A percentile compares a stretch with the other conserved stretches of the same genome.
Evolutionary conservation across 2,797 vertebrate genomes (phyloP).

Genomic region (Hemibagrus guttatus): DNA sequence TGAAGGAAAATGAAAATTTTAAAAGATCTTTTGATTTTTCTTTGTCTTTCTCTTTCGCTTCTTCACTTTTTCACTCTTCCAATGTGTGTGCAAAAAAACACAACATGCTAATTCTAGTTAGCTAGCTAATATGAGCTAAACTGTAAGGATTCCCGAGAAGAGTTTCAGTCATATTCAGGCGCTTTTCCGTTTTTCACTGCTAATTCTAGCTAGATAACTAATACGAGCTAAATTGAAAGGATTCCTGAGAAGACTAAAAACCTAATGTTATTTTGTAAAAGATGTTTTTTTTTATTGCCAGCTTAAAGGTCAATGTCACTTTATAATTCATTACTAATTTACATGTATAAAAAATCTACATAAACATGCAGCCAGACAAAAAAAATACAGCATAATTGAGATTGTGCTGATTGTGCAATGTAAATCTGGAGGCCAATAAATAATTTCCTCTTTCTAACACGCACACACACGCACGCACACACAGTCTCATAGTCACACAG

Average conservation of each 20-base stretch:
- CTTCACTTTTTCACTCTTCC: too few species aligned
- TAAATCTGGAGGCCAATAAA: conserved; percentile 72
- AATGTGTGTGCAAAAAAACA: neutral
- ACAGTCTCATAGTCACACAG: conserved; percentile 51
- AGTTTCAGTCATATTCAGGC: too few species aligned
- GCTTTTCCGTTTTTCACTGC: too few species aligned
- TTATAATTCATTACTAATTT: conserved; percentile 81
- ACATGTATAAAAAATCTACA: conserved; percentile 67
- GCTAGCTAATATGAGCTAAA: too few species aligned
- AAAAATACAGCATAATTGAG: conserved; percentile 77
- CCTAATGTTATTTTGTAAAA: neutral
- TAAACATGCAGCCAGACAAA: conserved; percentile 68
- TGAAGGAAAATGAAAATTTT: conserved; percentile 42
- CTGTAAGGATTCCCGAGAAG: too few species aligned
- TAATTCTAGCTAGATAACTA: too few species aligned
- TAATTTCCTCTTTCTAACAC: conserved; percentile 45
- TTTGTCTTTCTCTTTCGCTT: neutral
- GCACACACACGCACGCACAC: conserved; percentile 16
- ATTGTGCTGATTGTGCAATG: conserved; percentile 67
- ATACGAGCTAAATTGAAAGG: too few species aligned
- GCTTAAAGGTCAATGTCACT: conserved; percentile 63
- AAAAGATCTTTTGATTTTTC: neutral
- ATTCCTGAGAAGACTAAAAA: too few species aligned
- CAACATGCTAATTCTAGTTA: too few species aligned
- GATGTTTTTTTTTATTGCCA: conserved; percentile 56